Evolutionary conservation across 2,113 vertebrate genomes (phyloP).

Genomic region (Tychaedon coryphoeus): DNA sequence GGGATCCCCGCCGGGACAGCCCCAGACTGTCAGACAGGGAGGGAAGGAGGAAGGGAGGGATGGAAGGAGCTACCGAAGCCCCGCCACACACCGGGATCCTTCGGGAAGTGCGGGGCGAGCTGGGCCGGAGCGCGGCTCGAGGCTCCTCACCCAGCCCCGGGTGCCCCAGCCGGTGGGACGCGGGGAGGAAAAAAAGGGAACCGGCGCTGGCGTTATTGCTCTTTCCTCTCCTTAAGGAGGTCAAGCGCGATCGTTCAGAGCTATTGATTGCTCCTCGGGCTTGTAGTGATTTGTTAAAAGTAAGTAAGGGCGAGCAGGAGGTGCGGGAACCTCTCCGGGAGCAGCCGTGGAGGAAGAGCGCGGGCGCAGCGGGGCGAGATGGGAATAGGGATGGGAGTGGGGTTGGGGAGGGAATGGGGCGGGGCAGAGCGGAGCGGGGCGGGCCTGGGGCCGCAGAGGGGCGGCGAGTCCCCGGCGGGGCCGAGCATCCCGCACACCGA

Average conservation of each 20-base stretch:
- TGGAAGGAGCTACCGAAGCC: neutral
- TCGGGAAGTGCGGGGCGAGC: neutral
- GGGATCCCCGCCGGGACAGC: neutral
- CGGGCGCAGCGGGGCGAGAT: neutral
- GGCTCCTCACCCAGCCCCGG: neutral
- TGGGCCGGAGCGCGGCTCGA: neutral
- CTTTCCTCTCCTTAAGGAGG: conserved; percentile 43
- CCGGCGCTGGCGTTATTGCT: neutral
- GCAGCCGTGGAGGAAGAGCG: neutral
- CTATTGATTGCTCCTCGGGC: conserved; percentile 43
- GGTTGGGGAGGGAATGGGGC: neutral
- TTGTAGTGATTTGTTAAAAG: conserved; percentile 59
- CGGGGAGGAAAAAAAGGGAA: neutral
- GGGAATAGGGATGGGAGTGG: neutral
- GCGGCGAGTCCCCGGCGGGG: neutral
- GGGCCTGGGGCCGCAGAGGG: neutral
- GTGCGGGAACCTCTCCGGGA: neutral
- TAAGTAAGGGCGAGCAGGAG: conserved; percentile 43
- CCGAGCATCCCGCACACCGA: neutral
- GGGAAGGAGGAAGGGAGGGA: neutral
- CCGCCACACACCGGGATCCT: neutral
- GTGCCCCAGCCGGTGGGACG: neutral
- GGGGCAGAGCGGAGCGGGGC: neutral
- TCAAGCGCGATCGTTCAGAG: conserved; percentile 49
- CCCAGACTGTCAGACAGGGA: neutral